Conservation (phyloP, 2,113 vertebrate species). For the Prochilodus magdalenae region DNA sequence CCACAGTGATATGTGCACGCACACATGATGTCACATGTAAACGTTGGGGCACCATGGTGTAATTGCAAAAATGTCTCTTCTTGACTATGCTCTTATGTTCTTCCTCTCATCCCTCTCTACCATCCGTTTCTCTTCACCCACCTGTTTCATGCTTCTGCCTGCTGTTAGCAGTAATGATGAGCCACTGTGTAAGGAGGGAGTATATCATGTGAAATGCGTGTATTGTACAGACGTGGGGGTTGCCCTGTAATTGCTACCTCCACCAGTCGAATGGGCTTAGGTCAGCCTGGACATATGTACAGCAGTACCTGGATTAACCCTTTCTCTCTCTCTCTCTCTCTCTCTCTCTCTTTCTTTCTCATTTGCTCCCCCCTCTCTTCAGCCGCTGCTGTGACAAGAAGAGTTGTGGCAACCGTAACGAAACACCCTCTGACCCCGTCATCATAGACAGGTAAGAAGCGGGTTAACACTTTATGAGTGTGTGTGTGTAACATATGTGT, state of each 20-base stretch:
- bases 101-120: background rate
- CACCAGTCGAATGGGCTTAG: slow-evolving; percentile 12
- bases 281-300: slow-evolving; percentile 51
- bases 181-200: too few relatives aligned
- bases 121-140: background rate
- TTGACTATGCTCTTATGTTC: too few relatives aligned
- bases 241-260: slow-evolving; percentile 46
- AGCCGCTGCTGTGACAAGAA: slow-evolving; percentile 99
- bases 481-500: too few relatives aligned
- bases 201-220: slow-evolving; percentile 42
- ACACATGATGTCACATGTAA: too few relatives aligned
- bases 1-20: too few relatives aligned
- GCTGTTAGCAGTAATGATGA: background rate
- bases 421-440: slow-evolving; percentile 99
- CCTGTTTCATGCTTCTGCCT: background rate
- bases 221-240: slow-evolving; percentile 72
- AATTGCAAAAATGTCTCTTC: too few relatives aligned
- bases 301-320: slow-evolving; percentile 48
- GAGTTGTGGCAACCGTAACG: slow-evolving; percentile 99
- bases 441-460: slow-evolving; percentile 99
- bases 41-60: too few relatives aligned
- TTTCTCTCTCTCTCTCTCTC: slow-evolving; percentile 23
- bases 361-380: slow-evolving; percentile 52
- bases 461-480: slow-evolving; percentile 62
- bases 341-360: slow-evolving; percentile 39